Evolutionary conservation across 2,888 invertebrate species (phyloP).

Genomic region (Danaus chrysippus): DNA sequence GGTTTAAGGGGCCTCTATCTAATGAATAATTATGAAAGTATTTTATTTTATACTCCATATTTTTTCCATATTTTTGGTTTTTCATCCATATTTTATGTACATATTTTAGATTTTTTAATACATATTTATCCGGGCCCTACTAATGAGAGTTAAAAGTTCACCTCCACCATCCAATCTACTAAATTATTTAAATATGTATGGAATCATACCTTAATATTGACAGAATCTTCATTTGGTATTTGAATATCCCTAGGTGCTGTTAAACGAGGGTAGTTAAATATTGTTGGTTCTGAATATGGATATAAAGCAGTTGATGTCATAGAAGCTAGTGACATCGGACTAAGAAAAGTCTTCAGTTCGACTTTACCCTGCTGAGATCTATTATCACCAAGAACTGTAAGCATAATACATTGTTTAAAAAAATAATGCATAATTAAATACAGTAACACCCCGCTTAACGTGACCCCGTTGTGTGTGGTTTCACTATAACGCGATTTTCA

Average conservation of each 20-base stretch:
- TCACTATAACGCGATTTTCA: too few species aligned
- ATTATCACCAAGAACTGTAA: slow-evolving; percentile 47
- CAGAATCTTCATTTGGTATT: slow-evolving; percentile 48
- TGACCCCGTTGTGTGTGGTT: too few species aligned
- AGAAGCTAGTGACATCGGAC: slow-evolving; percentile 62
- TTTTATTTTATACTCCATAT: too few species aligned
- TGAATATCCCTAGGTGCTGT: slow-evolving; percentile 63
- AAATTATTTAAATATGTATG: background rate
- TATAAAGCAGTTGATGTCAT: slow-evolving; percentile 52
- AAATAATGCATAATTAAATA: background rate
- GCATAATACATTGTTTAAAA: background rate
- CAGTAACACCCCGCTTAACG: too few species aligned
- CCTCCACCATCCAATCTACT: too few species aligned
- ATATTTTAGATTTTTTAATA: too few species aligned
- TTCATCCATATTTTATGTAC: too few species aligned
- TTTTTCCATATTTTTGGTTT: too few species aligned
- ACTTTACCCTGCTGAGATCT: slow-evolving; percentile 39
- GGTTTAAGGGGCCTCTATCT: too few species aligned
- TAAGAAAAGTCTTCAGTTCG: slow-evolving; percentile 52
- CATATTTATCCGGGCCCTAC: too few species aligned
- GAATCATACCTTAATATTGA: slow-evolving; percentile 47
- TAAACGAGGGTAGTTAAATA: slow-evolving; percentile 55
- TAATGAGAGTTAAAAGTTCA: too few species aligned
- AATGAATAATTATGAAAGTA: too few species aligned
- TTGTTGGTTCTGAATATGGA: slow-evolving; percentile 49